Evolutionary conservation across 2,888 invertebrate genomes (phyloP), one percentile per base, ranked within the genome.

Genomic region (Smittia aterrima): DNA sequence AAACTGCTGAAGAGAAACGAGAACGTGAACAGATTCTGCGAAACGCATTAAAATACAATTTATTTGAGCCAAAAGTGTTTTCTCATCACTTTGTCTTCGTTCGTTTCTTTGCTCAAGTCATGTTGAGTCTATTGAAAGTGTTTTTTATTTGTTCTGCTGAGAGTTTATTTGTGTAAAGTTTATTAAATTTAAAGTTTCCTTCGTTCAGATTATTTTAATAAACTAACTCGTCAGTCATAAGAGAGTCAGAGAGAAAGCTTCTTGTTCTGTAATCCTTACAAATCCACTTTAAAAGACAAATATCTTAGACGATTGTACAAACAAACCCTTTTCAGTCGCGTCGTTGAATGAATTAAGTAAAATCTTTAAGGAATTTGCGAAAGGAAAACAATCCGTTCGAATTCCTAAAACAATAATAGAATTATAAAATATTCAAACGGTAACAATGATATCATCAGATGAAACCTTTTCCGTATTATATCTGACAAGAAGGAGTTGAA

Each of bases 351-450:
- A 47, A 47, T 47, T 47, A n/a, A 47, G 11, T 2, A n/a, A 47
- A 47, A n/a, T 47, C 47, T 47, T 47, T 16, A 47, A 13, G 16
- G 47, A 11, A 47, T 47, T 47, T 16, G 32, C n/a, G 38, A 9
- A 11, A 47, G 16, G n/a, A 47, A 16, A 47, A 47, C 11, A 47
- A 47, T 47, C 47, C 47, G 47, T 13, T 16, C 11, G 47, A 47
- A 47, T 47, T 47, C 47, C 47, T 47, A 9, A 58, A 58, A 58
- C 58, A 58, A 58, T 58, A 58, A 58, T 58, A 18, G 58, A 1
- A 11, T 58, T 7, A 58, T 58, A 58, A 58, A 58, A 58, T 58
- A 58, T 58, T 58, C 20, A 58, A 6, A 18, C 4, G 20, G 9
- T 16, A 22, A 18, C 58, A 58, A 22, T 11, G 47, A 47, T n/a